Percentiles rank a stretch among this genome's conserved stretches.
These are phyloP conservation scores for Lepidonotus clava DNA, from an alignment of 2,888 invertebrate genomes.

Conservation along the genomic window DNA sequence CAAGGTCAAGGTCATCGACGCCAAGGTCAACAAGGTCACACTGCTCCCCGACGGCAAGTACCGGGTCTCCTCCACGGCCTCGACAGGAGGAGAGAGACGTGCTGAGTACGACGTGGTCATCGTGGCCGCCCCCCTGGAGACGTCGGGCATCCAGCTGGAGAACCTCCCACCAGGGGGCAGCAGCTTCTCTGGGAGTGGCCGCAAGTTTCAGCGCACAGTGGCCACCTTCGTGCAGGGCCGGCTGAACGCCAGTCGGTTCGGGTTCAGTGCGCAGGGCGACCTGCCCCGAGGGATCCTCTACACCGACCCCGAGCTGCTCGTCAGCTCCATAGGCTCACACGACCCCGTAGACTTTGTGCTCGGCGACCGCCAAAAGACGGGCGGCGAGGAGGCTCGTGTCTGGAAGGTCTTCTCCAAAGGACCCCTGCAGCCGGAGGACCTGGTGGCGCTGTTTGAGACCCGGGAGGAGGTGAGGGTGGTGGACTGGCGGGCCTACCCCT, in stretches of 20 bases:
- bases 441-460: constrained; percentile 82
- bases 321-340: constrained; percentile 82
- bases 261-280: constrained; percentile 73
- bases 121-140: constrained; percentile 83
- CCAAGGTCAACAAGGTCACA: constrained; percentile 77
- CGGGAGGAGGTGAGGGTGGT: constrained; percentile 70
- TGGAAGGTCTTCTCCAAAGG: constrained; percentile 84
- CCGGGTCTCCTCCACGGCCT: not conserved
- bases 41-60: constrained; percentile 3
- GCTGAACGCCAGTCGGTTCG: constrained; percentile 81
- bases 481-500: constrained; percentile 75
- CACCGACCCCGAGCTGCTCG: constrained; percentile 81
- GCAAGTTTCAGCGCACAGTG: constrained; percentile 82
- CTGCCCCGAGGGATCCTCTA: constrained; percentile 81
- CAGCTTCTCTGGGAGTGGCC: constrained; percentile 59
- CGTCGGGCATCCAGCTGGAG: constrained; percentile 81
- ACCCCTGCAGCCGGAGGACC: constrained; percentile 80
- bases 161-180: constrained; percentile 75
- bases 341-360: constrained; percentile 69
- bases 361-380: constrained; percentile 64
- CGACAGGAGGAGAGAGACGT: not conserved
- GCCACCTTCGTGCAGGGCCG: constrained; percentile 83
- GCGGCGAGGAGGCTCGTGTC: constrained; percentile 76
- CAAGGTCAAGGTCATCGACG: constrained; percentile 79
- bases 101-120: constrained; percentile 83